Percentiles rank a stretch among this genome's conserved stretches.
These are phyloP conservation scores for Maniola jurtina DNA, from an alignment of 1,140 invertebrate species.

Conservation along the genomic window DNA sequence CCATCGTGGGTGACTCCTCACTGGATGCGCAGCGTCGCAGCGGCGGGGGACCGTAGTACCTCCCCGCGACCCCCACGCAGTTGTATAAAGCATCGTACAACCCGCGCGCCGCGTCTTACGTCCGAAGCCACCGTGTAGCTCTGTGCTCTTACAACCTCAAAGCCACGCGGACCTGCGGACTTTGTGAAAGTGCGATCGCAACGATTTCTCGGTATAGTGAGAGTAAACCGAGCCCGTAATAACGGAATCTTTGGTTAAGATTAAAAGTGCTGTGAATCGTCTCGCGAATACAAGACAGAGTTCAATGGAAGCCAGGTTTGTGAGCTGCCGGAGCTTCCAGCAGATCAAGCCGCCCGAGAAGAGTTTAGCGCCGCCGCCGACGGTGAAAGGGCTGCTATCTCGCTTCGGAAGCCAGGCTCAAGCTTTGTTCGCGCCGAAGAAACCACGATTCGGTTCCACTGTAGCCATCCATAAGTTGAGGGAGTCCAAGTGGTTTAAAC, in stretches of 20 bases:
- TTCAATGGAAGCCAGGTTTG: constrained; percentile 80
- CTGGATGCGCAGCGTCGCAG: constrained; percentile 44
- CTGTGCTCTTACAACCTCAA: constrained; percentile 36
- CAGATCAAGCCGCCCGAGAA: constrained; percentile 77
- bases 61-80: constrained; percentile 34
- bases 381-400: constrained; percentile 73
- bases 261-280: constrained; percentile 53
- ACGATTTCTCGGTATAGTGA: constrained; percentile 69
- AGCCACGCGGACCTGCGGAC: constrained; percentile 54
- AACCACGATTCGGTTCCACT: constrained; percentile 80
- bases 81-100: constrained; percentile 53
- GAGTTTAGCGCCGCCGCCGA: constrained; percentile 69
- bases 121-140: constrained; percentile 52
- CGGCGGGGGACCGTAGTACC: constrained; percentile 39
- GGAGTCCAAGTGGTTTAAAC: constrained; percentile 84
- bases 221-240: constrained; percentile 52
- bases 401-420: constrained; percentile 78
- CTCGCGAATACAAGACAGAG: constrained; percentile 57
- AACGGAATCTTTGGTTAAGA: constrained; percentile 27
- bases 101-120: constrained; percentile 70
- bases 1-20: constrained; percentile 34
- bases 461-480: constrained; percentile 83
- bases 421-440: constrained; percentile 75
- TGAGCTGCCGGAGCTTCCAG: constrained; percentile 77
- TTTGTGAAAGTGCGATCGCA: constrained; percentile 73